Percentiles rank a stretch among this genome's conserved stretches.
These are phyloP conservation scores for Sandelia bainsii DNA, from an alignment of 2,797 vertebrate species.

Conservation along the genomic window DNA sequence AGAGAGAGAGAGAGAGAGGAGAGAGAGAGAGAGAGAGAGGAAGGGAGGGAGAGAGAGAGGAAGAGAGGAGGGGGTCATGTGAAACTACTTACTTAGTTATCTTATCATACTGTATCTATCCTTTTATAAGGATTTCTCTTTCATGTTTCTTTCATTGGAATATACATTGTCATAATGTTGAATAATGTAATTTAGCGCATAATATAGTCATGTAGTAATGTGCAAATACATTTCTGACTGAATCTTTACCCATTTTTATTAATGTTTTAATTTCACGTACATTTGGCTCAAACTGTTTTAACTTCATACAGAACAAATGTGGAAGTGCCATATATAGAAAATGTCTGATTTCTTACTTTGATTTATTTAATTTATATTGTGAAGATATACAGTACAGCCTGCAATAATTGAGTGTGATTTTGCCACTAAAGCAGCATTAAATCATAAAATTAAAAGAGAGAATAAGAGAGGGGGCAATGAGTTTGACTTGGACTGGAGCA, in stretches of 20 bases:
- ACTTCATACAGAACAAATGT: background rate
- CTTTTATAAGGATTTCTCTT: background rate
- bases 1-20: constrained; percentile 28
- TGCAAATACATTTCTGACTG: background rate
- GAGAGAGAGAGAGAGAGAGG: constrained; percentile 21
- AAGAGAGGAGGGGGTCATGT: constrained; percentile 9
- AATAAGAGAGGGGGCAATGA: background rate
- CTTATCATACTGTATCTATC: constrained; percentile 1
- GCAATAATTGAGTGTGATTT: background rate
- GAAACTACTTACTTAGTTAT: constrained; percentile 44
- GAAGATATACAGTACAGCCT: background rate
- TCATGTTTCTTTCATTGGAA: background rate
- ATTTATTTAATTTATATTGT: background rate
- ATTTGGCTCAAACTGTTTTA: background rate
- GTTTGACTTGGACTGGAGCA: background rate
- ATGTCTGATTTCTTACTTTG: background rate
- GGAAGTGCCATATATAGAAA: background rate
- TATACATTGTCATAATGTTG: background rate
- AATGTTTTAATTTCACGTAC: background rate
- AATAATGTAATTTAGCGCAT: background rate
- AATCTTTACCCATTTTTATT: background rate
- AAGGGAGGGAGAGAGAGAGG: constrained; percentile 13
- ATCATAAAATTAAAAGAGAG: background rate
- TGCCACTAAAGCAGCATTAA: background rate
- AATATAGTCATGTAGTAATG: background rate